Conservation (phyloP, 1,140 invertebrate genomes). For the fruit fly (Drosophila melanogaster) region Release_6_plus_ISO1_MT NT_033777.3:19192001-19192500, state of each 20-base stretch:
- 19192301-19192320: conserved; percentile 13
- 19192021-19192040: too few relatives aligned
- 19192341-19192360: conserved; percentile 18
- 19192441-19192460: conserved; percentile 2
- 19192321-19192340: conserved; percentile 17
- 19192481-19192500: conserved; percentile 42
- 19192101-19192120: conserved; percentile 4
- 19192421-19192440: conserved; percentile 8
- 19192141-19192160: neutral
- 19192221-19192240: conserved; percentile 16
- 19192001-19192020: too few relatives aligned
- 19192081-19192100: neutral
- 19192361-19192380: neutral
- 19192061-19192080: neutral
- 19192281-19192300: conserved; percentile 26
- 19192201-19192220: conserved; percentile 20
- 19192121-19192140: conserved; percentile 17
- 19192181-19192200: conserved; percentile 20
- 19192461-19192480: conserved; percentile 14
- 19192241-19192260: conserved; percentile 18
- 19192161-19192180: neutral
- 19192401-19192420: neutral
- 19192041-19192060: too few relatives aligned
- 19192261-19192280: conserved; percentile 6
- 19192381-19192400: conserved; percentile 23